Evolutionary conservation across 1,140 invertebrate species (phyloP), one percentile per base, ranked within the genome.

Genomic region (Bombus waltoni): DNA sequence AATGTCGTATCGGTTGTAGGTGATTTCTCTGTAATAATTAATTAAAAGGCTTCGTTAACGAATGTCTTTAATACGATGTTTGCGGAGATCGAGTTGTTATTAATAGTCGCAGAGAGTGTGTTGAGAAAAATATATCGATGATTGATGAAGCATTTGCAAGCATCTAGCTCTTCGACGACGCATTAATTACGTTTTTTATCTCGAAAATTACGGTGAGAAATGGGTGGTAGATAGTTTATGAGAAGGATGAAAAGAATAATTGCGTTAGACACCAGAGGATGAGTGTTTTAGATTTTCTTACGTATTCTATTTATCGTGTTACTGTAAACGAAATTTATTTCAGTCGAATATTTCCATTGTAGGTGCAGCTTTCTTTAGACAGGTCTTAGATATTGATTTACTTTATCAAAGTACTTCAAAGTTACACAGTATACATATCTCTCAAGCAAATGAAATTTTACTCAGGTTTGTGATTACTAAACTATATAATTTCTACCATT

Each of bases 11-110:
- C 66, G 76, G 62, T 59, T 53, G 72, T 35, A 66, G 53, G 13
- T 42, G 59, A 78, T 81, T 74, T 78, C 75, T 77, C 32, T 15
- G 2, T 81, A 85, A 88, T 73, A 74, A 66, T 85, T 85, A 89
- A 85, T 85, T 85, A 81, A 68, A 4, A 22, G 8, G 40, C 35
- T 38, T 81, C 32, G 62, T 85, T 72, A 74, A 59, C 42, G 35
- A 15, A 66, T 44, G n/a, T 4, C 53, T 44, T 79, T 62, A 28
- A 47, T 40, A 47, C n/a, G 32, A 35, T 57, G 35, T 38, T 72
- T 47, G 18, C 32, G 6, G 11, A 47, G n/a, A 74, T 70, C 32
- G 35, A 4, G 25, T 71, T 71, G 5, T 81, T 81, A 62, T 73
- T 59, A 44, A 73, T 73, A 72, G 38, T 73, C 40, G 15, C 59